These are phyloP conservation scores for Acanthosepion lycidas DNA, from an alignment of 2,888 invertebrate genomes.

Conservation along the genomic window DNA sequence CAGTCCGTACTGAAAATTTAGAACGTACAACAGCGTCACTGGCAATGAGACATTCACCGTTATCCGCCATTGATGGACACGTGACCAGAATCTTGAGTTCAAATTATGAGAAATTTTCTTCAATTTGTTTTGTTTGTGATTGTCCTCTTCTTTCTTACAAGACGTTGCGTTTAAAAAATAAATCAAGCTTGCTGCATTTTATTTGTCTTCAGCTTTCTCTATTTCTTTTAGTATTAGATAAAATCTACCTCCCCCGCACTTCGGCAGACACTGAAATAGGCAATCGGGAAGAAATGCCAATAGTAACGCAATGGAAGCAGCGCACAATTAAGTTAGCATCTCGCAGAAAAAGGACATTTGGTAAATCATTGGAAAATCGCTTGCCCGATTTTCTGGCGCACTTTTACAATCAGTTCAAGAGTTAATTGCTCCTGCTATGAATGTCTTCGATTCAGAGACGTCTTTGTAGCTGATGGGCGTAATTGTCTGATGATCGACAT, in stretches of 20 bases:
- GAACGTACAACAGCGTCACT: neutral
- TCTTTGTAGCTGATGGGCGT: neutral
- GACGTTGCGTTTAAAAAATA: neutral
- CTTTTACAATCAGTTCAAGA: neutral
- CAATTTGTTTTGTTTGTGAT: neutral
- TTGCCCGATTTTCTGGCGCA: neutral
- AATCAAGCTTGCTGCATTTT: neutral
- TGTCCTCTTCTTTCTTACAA: neutral
- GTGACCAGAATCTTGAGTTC: neutral
- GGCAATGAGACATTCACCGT: neutral
- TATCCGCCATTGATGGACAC: neutral
- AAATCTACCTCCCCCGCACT: neutral
- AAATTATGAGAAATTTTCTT: neutral
- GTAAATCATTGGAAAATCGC: neutral
- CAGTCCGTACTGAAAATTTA: neutral
- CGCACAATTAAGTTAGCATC: neutral
- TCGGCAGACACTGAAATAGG: neutral
- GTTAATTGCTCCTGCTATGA: neutral
- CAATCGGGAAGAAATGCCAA: neutral
- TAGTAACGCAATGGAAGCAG: neutral
- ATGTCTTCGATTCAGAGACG: too few species aligned
- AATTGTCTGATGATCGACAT: neutral
- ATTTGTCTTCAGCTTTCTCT: neutral
- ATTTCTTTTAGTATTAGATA: neutral
- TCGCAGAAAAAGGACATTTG: neutral